Evolutionary conservation across 2,113 vertebrate genomes (phyloP), one percentile per base, ranked within the genome.

Genomic region (Oxygymnocypris stewartii): DNA sequence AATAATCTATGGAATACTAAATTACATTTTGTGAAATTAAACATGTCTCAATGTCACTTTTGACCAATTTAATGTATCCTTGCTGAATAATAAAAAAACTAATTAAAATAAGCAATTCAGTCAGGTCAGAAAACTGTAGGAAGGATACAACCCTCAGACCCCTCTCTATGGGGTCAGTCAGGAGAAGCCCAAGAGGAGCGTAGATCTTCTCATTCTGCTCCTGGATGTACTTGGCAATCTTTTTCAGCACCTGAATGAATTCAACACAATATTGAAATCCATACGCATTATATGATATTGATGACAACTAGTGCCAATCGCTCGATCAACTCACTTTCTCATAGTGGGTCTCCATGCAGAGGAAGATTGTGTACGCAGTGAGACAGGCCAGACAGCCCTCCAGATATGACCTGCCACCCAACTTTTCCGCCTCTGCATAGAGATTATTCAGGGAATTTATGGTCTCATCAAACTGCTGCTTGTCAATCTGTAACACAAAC

Each of bases 301-400:
- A 44, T 44, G 42, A 40, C 28, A 77, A 0, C 25, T 16, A 18
- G 6, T 9, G 13, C 44, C 23, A 10, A 37, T 37, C 20, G 11
- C 5, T 51, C 11, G 16, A 9, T 6, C 35, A 23, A 37, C 37
- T 51, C 49, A 98, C 98, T 96, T 99, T 99, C 87, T 99, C 97
- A n/a, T 99, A 99, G 89, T 99, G 98, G 0, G 98, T 99, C 87
- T 99, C 98, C 96, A 99, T 98, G 91, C 98, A 99, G 74, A 99
- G 85, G 91, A 99, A 99, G 91, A 99, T 93, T 8, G 97, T 97
- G 76, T 99, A 99, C 0, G 97, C 98, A 0, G 98, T 99, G 91
- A 99, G 94, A 65, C 98, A 99, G 76, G 97, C 98, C 7, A 99
- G 90, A 81, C 98, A 99, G 13, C 98, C 97, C 91, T 99, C 98